phyloP scores from a whole-genome alignment of 2,888 invertebrate species.

The Sarcophaga rosellei region DNA sequence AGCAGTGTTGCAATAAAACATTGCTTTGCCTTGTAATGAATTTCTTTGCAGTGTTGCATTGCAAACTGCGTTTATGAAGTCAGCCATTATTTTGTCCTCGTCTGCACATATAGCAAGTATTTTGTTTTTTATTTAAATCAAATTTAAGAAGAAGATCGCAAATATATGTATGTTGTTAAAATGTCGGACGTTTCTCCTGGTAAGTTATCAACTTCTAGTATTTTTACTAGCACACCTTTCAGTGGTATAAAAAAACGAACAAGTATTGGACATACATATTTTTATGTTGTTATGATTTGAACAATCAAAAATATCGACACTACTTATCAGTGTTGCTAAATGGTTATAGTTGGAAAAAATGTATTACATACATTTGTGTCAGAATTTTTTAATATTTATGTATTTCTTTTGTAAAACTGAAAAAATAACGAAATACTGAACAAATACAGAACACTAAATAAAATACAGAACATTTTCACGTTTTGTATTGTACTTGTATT shows the following conservation, averaged over 20 bases:
- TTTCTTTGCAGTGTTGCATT: slow-evolving; percentile 61
- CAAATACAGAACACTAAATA: too few species aligned
- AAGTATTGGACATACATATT: background rate
- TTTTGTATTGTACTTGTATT: too few species aligned
- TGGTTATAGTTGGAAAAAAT: too few species aligned
- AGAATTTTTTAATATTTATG: too few species aligned
- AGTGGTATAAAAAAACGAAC: too few species aligned
- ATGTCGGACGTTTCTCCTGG: slow-evolving; percentile 66
- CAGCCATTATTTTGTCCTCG: slow-evolving; percentile 59
- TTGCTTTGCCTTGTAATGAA: too few species aligned
- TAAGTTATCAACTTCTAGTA: slow-evolving; percentile 56
- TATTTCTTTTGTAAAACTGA: too few species aligned
- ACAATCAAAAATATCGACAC: slow-evolving; percentile 2
- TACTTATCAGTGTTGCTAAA: too few species aligned
- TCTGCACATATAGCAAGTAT: slow-evolving; percentile 59
- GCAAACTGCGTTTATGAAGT: slow-evolving; percentile 54
- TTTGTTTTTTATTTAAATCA: slow-evolving; percentile 49
- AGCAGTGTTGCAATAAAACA: too few species aligned
- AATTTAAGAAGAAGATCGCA: slow-evolving; percentile 34
- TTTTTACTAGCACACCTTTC: slow-evolving; percentile 48
- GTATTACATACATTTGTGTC: too few species aligned
- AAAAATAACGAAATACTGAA: too few species aligned
- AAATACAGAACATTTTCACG: slow-evolving; percentile 10
- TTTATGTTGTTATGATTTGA: slow-evolving; percentile 1
- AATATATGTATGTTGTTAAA: too few species aligned